Percentiles rank a stretch among this genome's conserved stretches.
Evolutionary conservation across 2,888 invertebrate species (phyloP).

Genomic region (Ditula angustiorana): DNA sequence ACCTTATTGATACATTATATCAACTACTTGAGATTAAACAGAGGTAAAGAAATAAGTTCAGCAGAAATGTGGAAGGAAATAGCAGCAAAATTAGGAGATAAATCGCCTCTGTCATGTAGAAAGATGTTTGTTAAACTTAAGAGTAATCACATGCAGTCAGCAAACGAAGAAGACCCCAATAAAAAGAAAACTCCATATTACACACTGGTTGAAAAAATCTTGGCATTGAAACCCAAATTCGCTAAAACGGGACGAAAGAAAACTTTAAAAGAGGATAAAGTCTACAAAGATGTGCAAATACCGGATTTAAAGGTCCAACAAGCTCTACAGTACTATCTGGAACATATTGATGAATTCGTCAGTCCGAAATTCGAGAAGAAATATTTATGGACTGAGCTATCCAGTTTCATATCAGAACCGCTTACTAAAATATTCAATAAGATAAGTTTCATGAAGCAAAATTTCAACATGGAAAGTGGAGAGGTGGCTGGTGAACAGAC

Average conservation of each 20-base stretch:
- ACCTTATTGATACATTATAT: conserved; percentile 63
- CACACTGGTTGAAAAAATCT: conserved; percentile 61
- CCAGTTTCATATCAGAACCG: conserved; percentile 61
- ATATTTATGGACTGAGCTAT: conserved; percentile 72
- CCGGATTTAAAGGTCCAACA: conserved; percentile 60
- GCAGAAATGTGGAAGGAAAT: conserved; percentile 73
- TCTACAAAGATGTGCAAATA: conserved; percentile 62
- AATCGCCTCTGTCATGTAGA: conserved; percentile 61
- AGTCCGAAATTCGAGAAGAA: conserved; percentile 73
- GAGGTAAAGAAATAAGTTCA: conserved; percentile 59
- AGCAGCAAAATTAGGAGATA: conserved; percentile 58
- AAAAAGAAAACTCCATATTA: conserved; percentile 54
- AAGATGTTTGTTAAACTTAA: conserved; percentile 69
- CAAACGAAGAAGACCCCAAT: conserved; percentile 43
- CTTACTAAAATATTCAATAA: conserved; percentile 69
- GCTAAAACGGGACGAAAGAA: conserved; percentile 53
- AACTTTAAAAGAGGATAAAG: conserved; percentile 51
- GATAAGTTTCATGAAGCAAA: conserved; percentile 71
- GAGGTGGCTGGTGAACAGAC: conserved; percentile 51
- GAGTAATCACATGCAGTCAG: conserved; percentile 51
- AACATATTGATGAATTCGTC: conserved; percentile 71
- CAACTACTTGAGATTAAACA: conserved; percentile 64
- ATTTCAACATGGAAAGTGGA: conserved; percentile 55
- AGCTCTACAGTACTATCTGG: conserved; percentile 68
- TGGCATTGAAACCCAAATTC: conserved; percentile 63